Evolutionary conservation across 2,888 invertebrate species (phyloP).

Genomic region (Mylabris sibirica): DNA sequence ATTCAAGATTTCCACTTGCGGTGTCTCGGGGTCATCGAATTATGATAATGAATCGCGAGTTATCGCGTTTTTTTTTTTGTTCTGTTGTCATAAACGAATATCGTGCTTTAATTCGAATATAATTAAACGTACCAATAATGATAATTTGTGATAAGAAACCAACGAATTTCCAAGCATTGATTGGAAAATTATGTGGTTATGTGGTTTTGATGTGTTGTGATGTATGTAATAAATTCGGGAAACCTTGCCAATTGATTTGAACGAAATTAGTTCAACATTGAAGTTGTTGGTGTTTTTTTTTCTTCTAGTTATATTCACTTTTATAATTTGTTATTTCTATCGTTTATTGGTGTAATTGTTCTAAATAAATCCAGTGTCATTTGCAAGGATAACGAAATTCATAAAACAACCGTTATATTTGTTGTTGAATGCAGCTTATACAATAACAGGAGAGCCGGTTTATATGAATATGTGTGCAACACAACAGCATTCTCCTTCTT

Average conservation of each 20-base stretch:
- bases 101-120: not conserved
- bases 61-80: slow-evolving; percentile 17
- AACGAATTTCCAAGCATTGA: no score
- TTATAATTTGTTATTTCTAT: not conserved
- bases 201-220: no score
- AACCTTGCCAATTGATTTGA: no score
- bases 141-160: not conserved
- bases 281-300: not conserved
- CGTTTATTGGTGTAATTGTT: slow-evolving; percentile 4
- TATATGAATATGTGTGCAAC: not conserved
- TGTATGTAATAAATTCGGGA: no score
- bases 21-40: slow-evolving; percentile 32
- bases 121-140: no score
- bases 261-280: not conserved
- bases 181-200: no score
- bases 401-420: slow-evolving; percentile 2
- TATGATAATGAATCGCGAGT: slow-evolving; percentile 33
- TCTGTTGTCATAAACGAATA: not conserved
- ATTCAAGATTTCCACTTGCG: slow-evolving; percentile 29
- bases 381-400: slow-evolving; percentile 3
- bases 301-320: not conserved
- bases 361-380: not conserved
- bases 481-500: not conserved
- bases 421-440: not conserved
- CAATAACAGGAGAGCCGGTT: slow-evolving; percentile 1